Conservation (phyloP, 2,113 vertebrate genomes). For the Vidua macroura region DNA sequence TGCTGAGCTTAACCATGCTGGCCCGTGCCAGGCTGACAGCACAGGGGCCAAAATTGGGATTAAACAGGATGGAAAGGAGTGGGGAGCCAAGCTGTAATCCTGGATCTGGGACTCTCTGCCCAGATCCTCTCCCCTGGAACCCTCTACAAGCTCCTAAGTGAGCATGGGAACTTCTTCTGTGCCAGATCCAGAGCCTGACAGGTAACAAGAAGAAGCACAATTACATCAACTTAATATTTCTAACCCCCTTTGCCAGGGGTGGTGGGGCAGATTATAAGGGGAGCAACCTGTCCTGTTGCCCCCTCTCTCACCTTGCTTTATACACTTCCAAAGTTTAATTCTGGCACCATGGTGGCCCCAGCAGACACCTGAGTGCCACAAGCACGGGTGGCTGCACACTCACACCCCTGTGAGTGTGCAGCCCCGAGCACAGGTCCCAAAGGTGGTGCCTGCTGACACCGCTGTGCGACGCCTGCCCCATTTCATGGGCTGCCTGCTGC, state of each 20-base stretch:
- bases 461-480: accelerated
- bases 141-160: not conserved
- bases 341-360: not conserved
- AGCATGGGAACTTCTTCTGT: accelerated
- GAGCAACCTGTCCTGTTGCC: not conserved
- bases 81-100: not conserved
- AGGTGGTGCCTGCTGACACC: accelerated
- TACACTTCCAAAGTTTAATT: not conserved
- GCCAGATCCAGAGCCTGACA: not conserved
- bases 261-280: too few relatives aligned
- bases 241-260: too few relatives aligned
- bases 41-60: not conserved
- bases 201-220: not conserved
- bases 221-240: not conserved
- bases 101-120: not conserved
- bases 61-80: not conserved
- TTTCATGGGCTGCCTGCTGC: not conserved
- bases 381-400: not conserved
- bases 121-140: not conserved
- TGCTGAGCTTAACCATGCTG: not conserved
- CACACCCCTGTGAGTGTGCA: accelerated
- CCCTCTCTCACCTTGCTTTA: not conserved
- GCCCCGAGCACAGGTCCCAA: not conserved
- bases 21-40: not conserved
- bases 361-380: not conserved